Conservation (phyloP, 2,113 vertebrate species). For the Amia ocellicauda region DNA sequence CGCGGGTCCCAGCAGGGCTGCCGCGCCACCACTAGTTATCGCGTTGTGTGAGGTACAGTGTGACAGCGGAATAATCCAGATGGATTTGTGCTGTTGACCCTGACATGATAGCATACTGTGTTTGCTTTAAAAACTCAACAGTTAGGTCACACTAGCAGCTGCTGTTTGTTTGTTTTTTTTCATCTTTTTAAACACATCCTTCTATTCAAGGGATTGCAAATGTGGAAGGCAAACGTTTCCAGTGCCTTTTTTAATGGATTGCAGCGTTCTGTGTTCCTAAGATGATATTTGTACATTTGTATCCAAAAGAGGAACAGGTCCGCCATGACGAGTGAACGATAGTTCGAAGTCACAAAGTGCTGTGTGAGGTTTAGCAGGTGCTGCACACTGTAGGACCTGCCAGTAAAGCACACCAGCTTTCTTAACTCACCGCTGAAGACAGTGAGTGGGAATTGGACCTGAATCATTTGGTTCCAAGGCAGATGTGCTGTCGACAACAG, state of each 20-base stretch:
- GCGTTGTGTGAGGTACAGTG: conserved; percentile 31
- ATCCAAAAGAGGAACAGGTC: no score
- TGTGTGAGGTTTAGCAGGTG: background rate
- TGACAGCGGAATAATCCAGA: conserved; percentile 52
- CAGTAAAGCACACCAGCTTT: no score
- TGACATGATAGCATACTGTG: conserved; percentile 39
- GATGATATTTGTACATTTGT: no score
- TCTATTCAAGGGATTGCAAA: no score
- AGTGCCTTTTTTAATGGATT: no score
- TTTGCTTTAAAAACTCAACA: conserved; percentile 41
- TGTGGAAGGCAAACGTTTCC: no score
- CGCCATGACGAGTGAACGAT: no score
- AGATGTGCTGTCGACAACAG: background rate
- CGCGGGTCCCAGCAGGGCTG: background rate
- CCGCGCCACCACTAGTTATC: conserved; percentile 43
- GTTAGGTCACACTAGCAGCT: conserved; percentile 31
- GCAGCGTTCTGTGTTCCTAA: no score
- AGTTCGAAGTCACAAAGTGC: no score
- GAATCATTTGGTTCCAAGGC: background rate
- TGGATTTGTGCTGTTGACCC: conserved; percentile 57
- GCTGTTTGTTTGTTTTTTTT: conserved; percentile 15
- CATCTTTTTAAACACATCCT: no score
- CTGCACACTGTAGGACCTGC: background rate
- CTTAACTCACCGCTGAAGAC: no score
- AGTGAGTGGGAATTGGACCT: background rate